Conservation (phyloP, 2,888 invertebrate species). For the Resseliella maxima region DNA sequence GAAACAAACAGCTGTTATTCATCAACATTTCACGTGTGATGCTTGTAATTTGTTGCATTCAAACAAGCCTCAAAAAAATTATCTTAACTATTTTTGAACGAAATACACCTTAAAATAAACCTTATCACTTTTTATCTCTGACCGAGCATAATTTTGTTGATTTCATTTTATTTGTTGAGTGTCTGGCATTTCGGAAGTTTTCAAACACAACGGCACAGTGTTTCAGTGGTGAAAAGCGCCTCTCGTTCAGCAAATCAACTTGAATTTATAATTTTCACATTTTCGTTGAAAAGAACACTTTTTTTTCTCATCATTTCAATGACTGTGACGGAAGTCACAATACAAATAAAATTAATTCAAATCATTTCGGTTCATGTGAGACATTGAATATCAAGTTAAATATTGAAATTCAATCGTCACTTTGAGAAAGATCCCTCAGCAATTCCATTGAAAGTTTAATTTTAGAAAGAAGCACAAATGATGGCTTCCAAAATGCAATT, state of each 20-base stretch:
- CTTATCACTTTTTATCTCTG: neutral
- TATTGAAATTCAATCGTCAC: no score
- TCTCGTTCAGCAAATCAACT: neutral
- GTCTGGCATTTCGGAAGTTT: neutral
- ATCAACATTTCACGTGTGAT: neutral
- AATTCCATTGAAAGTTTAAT: neutral
- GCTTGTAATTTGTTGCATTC: neutral
- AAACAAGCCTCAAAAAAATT: neutral
- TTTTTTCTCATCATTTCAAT: no score
- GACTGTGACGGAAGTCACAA: neutral
- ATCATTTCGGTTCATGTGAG: neutral
- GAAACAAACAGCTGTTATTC: constrained; percentile 33
- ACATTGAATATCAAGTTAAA: neutral
- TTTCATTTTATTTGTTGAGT: neutral
- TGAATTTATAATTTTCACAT: neutral
- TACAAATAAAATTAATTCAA: neutral
- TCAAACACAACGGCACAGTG: neutral
- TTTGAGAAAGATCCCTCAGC: neutral
- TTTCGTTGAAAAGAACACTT: neutral
- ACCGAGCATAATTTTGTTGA: neutral
- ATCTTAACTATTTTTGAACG: neutral
- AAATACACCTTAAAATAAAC: neutral
- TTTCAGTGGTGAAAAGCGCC: neutral
- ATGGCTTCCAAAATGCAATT: neutral
- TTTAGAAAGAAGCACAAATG: neutral